Evolutionary conservation across 2,888 invertebrate species (phyloP).

Genomic region (Trichogramma evanescens): DNA sequence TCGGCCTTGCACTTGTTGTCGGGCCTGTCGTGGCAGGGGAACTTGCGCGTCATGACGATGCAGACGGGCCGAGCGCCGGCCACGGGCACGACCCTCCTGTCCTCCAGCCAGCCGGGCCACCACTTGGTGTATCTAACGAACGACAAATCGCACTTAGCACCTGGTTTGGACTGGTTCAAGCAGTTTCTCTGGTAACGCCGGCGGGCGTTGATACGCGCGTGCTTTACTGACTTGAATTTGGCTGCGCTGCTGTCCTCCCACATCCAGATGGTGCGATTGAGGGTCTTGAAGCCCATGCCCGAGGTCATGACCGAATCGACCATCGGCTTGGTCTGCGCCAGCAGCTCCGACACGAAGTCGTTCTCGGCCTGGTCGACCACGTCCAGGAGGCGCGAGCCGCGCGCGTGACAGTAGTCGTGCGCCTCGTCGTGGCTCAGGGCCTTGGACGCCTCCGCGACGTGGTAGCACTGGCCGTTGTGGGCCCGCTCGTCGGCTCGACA

Average conservation of each 20-base stretch:
- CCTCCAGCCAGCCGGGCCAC: constrained; percentile 48
- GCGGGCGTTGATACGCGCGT: no score
- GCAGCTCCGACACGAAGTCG: constrained; percentile 53
- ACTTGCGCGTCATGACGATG: constrained; percentile 43
- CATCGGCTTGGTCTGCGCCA: constrained; percentile 42
- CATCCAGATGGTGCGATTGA: constrained; percentile 45
- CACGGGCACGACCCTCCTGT: constrained; percentile 28
- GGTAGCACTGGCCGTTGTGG: constrained; percentile 51
- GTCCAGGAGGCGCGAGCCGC: constrained; percentile 47
- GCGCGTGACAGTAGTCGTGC: constrained; percentile 44
- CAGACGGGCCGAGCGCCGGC: constrained; percentile 40
- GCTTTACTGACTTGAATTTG: constrained; percentile 33
- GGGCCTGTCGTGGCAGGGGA: constrained; percentile 41
- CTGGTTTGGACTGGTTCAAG: background rate
- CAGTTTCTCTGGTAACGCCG: no score
- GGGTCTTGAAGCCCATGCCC: constrained; percentile 47
- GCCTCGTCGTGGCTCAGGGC: constrained; percentile 47
- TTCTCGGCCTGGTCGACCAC: constrained; percentile 51
- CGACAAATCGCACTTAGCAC: background rate
- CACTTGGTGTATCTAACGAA: constrained; percentile 45
- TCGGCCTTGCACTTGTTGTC: constrained; percentile 43
- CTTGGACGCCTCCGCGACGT: constrained; percentile 41
- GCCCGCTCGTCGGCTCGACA: constrained; percentile 50
- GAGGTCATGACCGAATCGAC: constrained; percentile 47
- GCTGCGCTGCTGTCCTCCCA: constrained; percentile 45